phyloP scores from a whole-genome alignment of 2,797 vertebrate genomes.

The Cirrhinus mrigala region DNA sequence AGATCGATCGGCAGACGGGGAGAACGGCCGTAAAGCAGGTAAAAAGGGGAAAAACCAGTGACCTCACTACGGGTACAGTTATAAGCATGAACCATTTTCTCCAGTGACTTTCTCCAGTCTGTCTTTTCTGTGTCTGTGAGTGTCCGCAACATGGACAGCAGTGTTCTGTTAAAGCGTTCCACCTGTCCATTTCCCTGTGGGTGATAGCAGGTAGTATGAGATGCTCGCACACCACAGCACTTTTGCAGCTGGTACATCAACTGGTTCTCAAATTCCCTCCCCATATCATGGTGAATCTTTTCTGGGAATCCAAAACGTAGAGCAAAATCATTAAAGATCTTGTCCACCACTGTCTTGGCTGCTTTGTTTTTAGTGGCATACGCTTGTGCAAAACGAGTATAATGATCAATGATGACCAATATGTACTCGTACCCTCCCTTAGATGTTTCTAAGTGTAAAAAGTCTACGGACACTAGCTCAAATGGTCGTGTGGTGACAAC shows the following conservation, averaged over 20 bases:
- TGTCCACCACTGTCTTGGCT: conserved; percentile 56
- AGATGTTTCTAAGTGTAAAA: conserved; percentile 18
- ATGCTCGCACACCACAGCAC: conserved; percentile 28
- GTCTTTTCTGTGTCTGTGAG: conserved; percentile 36
- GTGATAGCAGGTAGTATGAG: conserved; percentile 43
- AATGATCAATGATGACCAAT: conserved; percentile 53
- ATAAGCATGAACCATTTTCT: conserved; percentile 53
- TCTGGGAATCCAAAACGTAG: conserved; percentile 50
- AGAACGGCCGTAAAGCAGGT: conserved; percentile 37
- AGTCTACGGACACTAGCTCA: conserved; percentile 13
- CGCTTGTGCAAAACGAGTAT: conserved; percentile 45
- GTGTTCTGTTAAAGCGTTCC: conserved; percentile 48
- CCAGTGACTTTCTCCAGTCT: conserved; percentile 49
- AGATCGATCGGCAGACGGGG: conserved; percentile 14
- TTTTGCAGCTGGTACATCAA: conserved; percentile 31
- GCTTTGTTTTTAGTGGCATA: conserved; percentile 27
- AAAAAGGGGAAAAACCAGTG: conserved; percentile 50
- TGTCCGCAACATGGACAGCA: conserved; percentile 44
- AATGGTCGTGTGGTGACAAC: background rate
- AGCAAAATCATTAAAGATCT: conserved; percentile 54
- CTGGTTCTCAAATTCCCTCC: conserved; percentile 45
- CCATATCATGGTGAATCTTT: conserved; percentile 47
- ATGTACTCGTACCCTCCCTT: conserved; percentile 52
- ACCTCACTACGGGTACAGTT: conserved; percentile 53
- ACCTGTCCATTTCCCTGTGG: conserved; percentile 8